phyloP scores from a whole-genome alignment of 2,888 invertebrate species.

The Calliphora vomitoria region DNA sequence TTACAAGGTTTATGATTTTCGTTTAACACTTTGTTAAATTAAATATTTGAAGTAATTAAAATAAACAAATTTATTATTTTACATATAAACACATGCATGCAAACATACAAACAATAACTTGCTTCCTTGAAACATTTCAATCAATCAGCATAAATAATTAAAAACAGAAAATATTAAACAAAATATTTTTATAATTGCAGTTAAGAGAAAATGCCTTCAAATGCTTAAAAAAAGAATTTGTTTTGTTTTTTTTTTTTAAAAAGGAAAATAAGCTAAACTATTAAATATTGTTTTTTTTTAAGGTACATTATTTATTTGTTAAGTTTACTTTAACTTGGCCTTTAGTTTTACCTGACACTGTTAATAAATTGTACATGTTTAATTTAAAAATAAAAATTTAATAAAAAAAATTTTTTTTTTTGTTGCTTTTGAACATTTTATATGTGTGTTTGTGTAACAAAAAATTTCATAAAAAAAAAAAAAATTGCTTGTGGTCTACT shows the following conservation, averaged over 20 bases:
- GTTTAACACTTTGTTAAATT: not conserved
- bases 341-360: slow-evolving; percentile 38
- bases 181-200: not conserved
- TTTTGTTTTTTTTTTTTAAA: not conserved
- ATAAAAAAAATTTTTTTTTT: slow-evolving; percentile 10
- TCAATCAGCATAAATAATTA: not conserved
- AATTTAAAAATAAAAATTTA: slow-evolving; percentile 15
- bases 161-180: not conserved
- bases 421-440: not conserved
- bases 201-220: not conserved
- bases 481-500: slow-evolving; percentile 24
- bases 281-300: not conserved
- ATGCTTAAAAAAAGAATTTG: not conserved
- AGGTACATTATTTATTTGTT: not conserved
- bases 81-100: not conserved
- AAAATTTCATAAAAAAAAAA: not conserved
- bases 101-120: not conserved
- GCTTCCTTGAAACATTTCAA: not conserved
- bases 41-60: slow-evolving; percentile 12
- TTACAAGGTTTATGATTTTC: not conserved
- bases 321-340: slow-evolving; percentile 15
- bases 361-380: slow-evolving; percentile 22
- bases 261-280: not conserved
- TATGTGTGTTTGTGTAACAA: not conserved
- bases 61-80: not conserved